phyloP scores from a whole-genome alignment of 2,797 vertebrate species.

The Mus spretus region DNA sequence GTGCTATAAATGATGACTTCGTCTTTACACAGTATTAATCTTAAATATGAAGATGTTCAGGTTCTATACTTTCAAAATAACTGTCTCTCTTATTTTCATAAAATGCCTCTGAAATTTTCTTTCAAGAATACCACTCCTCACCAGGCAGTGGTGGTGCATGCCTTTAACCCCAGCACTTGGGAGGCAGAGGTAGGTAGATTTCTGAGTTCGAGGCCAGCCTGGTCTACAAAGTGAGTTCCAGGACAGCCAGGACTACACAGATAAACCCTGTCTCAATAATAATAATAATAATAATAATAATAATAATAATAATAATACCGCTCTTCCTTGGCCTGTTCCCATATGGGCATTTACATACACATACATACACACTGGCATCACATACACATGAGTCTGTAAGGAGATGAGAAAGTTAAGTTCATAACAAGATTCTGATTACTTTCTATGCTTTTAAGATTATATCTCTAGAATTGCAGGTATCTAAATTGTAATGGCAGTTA shows the following conservation, averaged over 20 bases:
- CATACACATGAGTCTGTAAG: background rate
- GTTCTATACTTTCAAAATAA: background rate
- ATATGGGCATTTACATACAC: background rate
- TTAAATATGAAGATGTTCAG: background rate
- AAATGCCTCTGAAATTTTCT: background rate
- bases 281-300: too few relatives aligned
- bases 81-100: slow-evolving; percentile 18
- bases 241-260: too few relatives aligned
- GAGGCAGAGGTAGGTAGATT: too few relatives aligned
- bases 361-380: background rate
- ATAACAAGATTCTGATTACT: background rate
- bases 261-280: too few relatives aligned
- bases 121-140: background rate
- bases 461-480: background rate
- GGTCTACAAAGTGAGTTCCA: too few relatives aligned
- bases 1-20: background rate
- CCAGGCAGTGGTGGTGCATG: too few relatives aligned
- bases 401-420: background rate
- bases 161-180: too few relatives aligned
- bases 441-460: background rate
- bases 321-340: background rate
- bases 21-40: background rate
- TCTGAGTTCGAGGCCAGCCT: too few relatives aligned
- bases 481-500: background rate
- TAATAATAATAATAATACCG: too few relatives aligned